phyloP scores from a whole-genome alignment of 1,140 invertebrate species.

The Mya arenaria region DNA sequence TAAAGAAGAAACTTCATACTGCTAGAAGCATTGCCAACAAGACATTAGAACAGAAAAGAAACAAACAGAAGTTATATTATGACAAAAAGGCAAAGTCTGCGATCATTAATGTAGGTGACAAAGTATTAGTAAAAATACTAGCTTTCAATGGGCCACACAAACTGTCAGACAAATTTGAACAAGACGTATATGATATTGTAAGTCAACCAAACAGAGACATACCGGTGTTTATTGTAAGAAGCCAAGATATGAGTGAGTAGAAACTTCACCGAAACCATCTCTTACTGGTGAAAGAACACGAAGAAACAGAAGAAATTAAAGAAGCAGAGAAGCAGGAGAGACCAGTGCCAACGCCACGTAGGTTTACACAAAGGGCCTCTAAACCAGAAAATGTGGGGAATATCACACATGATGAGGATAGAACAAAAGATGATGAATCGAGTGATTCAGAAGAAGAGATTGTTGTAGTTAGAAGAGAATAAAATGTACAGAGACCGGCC shows the following conservation, averaged over 20 bases:
- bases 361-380: neutral
- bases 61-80: neutral
- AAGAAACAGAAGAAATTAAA: neutral
- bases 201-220: slow-evolving; percentile 10
- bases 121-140: slow-evolving; percentile 17
- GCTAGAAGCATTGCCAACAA: slow-evolving; percentile 9
- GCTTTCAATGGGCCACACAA: neutral
- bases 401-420: neutral
- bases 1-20: neutral
- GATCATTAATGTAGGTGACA: neutral
- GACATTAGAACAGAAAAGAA: neutral
- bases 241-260: neutral
- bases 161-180: neutral
- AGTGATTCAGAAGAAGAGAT: slow-evolving; percentile 4
- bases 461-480: no score
- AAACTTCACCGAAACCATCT: slow-evolving; percentile 1
- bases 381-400: no score
- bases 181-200: neutral
- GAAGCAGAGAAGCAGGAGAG: neutral
- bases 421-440: neutral
- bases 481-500: no score
- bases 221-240: slow-evolving; percentile 18
- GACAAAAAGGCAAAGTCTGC: slow-evolving; percentile 24
- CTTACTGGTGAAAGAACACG: no score
- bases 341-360: neutral